Conservation (phyloP, 2,888 invertebrate species). For the Tryphoninae sp. region DNA sequence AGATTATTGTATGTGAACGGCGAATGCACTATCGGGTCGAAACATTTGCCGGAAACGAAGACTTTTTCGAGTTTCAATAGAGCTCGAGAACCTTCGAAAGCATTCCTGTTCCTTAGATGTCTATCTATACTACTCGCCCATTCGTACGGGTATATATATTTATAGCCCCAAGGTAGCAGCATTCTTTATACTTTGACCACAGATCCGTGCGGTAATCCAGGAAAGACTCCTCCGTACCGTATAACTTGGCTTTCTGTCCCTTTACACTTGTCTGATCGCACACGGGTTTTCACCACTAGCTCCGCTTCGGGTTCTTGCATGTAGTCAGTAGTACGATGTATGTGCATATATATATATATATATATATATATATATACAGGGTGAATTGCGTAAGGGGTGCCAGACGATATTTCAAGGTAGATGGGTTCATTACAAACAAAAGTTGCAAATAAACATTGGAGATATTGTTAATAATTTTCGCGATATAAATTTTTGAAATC, state of each 20-base stretch:
- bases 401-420: too few species aligned
- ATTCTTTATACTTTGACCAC: conserved; percentile 63
- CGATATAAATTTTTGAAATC: too few species aligned
- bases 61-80: conserved; percentile 50
- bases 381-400: too few species aligned
- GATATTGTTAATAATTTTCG: too few species aligned
- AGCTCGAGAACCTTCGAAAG: conserved; percentile 50
- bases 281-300: conserved; percentile 53
- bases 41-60: conserved; percentile 23
- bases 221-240: conserved; percentile 39
- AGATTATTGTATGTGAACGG: conserved; percentile 47
- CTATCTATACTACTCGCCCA: not conserved
- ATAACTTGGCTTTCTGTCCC: conserved; percentile 48
- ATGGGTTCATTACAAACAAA: too few species aligned
- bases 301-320: conserved; percentile 14
- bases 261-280: conserved; percentile 61
- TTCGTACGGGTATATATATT: conserved; percentile 22
- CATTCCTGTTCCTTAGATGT: conserved; percentile 46
- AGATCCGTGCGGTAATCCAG: conserved; percentile 59
- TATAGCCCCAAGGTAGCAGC: conserved; percentile 23
- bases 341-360: not conserved
- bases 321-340: not conserved
- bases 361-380: not conserved
- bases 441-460: too few species aligned
- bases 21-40: conserved; percentile 36